Evolutionary conservation across 1,140 invertebrate genomes (phyloP).

Genomic region (Reticulitermes speratus): DNA sequence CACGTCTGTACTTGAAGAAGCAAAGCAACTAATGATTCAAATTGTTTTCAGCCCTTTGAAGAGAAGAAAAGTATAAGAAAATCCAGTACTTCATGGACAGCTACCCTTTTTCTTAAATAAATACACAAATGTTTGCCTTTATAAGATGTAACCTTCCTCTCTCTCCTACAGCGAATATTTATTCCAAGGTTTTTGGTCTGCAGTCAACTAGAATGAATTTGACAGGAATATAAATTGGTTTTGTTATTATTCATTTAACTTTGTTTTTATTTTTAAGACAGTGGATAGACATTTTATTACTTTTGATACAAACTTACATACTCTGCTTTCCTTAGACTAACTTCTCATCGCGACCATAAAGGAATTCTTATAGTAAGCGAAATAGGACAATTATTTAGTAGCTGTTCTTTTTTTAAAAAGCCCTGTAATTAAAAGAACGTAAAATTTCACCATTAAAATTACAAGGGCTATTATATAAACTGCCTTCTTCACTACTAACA

Average conservation of each 20-base stretch:
- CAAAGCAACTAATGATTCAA: constrained; percentile 2
- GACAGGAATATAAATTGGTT: background rate
- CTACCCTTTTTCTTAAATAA: background rate
- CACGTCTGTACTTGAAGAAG: background rate
- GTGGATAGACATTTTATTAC: background rate
- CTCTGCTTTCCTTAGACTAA: too few species aligned
- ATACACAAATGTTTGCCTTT: background rate
- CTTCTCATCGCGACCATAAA: too few species aligned
- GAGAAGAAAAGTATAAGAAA: background rate
- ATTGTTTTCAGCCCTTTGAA: background rate
- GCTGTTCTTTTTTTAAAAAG: too few species aligned
- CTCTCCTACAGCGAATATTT: too few species aligned
- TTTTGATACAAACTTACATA: background rate
- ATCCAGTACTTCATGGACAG: background rate
- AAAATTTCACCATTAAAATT: too few species aligned
- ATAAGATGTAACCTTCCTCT: too few species aligned
- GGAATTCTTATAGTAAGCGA: too few species aligned
- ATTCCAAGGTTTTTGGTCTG: background rate
- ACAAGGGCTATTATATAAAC: too few species aligned
- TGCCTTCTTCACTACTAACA: too few species aligned
- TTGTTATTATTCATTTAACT: background rate
- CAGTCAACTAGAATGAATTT: background rate
- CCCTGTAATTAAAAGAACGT: too few species aligned
- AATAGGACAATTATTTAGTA: too few species aligned
- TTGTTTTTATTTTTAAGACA: background rate